phyloP scores from a whole-genome alignment of 2,888 invertebrate species.

The Ypsolopha sequella region DNA sequence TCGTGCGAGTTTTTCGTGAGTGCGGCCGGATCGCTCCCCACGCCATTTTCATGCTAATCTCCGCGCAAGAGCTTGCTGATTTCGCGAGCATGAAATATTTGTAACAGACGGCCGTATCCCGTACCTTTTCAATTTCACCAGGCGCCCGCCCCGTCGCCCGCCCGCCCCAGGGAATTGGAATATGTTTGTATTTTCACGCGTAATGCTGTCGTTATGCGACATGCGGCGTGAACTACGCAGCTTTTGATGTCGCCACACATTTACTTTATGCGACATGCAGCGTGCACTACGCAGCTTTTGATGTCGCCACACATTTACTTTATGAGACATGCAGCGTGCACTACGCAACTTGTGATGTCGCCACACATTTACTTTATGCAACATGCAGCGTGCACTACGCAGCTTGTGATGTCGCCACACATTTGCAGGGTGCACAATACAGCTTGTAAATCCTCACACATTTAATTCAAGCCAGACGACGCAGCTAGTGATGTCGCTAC shows the following conservation, averaged over 20 bases:
- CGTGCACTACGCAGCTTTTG: too few relatives aligned
- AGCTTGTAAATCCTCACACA: too few relatives aligned
- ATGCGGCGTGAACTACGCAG: too few relatives aligned
- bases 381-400: neutral
- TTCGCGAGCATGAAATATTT: constrained; percentile 52
- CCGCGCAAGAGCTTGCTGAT: constrained; percentile 39
- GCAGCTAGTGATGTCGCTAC: too few relatives aligned
- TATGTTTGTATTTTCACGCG: constrained; percentile 41
- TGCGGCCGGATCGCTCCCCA: constrained; percentile 32
- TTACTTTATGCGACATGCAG: too few relatives aligned
- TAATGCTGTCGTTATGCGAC: constrained; percentile 16
- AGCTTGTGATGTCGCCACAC: too few relatives aligned
- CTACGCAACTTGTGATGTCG: neutral
- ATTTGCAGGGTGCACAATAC: too few relatives aligned
- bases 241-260: neutral
- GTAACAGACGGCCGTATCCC: constrained; percentile 28
- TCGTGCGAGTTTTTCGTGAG: constrained; percentile 20
- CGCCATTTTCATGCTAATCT: constrained; percentile 58
- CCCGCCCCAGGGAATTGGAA: constrained; percentile 31
- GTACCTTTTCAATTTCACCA: constrained; percentile 51
- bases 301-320: neutral
- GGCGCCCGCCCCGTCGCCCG: constrained; percentile 10
- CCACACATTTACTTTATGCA: neutral
- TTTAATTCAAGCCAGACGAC: too few relatives aligned
- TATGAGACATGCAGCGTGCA: too few relatives aligned